phyloP scores from a whole-genome alignment of 2,888 invertebrate species.

The Parapristionchus giblindavisi region DNA sequence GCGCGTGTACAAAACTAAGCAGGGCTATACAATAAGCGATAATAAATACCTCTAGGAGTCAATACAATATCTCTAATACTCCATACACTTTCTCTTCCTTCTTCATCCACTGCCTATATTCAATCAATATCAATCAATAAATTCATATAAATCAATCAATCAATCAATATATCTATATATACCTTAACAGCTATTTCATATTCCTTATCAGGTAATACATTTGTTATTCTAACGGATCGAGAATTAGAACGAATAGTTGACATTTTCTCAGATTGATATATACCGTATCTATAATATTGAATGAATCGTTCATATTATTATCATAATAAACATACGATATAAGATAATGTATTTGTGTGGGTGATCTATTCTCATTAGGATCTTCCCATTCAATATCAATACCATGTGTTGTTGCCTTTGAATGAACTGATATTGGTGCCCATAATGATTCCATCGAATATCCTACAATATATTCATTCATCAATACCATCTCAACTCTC shows the following conservation, averaged over 20 bases:
- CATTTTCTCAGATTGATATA: conserved; percentile 51
- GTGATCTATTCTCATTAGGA: conserved; percentile 53
- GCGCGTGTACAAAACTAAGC: too few species aligned
- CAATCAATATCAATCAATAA: not conserved
- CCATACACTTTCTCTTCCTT: conserved; percentile 64
- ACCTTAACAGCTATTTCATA: conserved; percentile 62
- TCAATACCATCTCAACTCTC: not conserved
- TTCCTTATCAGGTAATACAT: conserved; percentile 45
- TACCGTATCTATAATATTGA: conserved; percentile 46
- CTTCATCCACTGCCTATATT: conserved; percentile 48
- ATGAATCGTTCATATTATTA: not conserved
- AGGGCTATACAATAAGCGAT: too few species aligned
- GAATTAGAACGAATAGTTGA: conserved; percentile 55
- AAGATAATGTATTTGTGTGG: conserved; percentile 55
- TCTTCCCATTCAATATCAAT: conserved; percentile 62
- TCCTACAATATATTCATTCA: conserved; percentile 17
- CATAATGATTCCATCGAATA: conserved; percentile 41
- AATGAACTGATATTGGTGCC: conserved; percentile 58
- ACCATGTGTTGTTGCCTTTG: conserved; percentile 46
- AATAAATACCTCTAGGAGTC: conserved; percentile 49
- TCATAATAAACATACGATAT: conserved; percentile 51
- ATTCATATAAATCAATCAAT: not conserved
- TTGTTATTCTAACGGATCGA: conserved; percentile 48
- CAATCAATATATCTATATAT: not conserved
- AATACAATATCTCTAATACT: conserved; percentile 57